Evolutionary conservation across 2,797 vertebrate genomes (phyloP).

Genomic region (Neomorphus geoffroyi): DNA sequence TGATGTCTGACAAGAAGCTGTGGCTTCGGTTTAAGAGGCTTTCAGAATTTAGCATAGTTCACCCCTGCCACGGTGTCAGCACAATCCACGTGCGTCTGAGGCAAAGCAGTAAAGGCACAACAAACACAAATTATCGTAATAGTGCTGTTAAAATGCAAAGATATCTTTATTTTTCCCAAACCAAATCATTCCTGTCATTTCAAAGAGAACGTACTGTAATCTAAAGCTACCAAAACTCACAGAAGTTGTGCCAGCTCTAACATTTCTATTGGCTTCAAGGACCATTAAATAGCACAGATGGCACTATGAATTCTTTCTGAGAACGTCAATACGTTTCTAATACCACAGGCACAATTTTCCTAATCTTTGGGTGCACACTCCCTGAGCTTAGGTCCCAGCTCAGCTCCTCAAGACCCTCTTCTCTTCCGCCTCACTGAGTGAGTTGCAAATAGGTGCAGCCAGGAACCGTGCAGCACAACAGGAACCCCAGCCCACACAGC

Average conservation of each 20-base stretch:
- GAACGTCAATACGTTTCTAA: not conserved
- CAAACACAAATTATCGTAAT: not conserved
- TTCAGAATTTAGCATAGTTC: not conserved
- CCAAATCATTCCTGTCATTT: not conserved
- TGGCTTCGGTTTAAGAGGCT: not conserved
- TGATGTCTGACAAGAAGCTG: not conserved
- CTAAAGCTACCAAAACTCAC: slow-evolving; percentile 50
- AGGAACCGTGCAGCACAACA: not conserved
- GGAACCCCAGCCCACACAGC: not conserved
- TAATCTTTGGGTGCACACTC: not conserved
- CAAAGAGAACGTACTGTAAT: slow-evolving; percentile 5
- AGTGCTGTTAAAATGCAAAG: not conserved
- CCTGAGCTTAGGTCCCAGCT: not conserved
- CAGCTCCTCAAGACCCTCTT: not conserved
- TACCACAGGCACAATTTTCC: not conserved
- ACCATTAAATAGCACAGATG: slow-evolving; percentile 37
- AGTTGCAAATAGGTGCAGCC: not conserved
- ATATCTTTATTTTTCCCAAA: not conserved
- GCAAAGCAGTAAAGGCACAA: not conserved
- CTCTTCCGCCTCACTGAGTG: not conserved
- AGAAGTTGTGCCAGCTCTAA: not conserved
- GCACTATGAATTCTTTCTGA: slow-evolving; percentile 27
- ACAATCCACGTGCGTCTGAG: not conserved
- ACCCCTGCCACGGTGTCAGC: not conserved
- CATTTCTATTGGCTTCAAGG: not conserved